Percentiles rank a stretch among this genome's conserved stretches.
Evolutionary conservation across 2,113 vertebrate species (phyloP).

Genomic region (Pseudolaguvia tuberculata): DNA sequence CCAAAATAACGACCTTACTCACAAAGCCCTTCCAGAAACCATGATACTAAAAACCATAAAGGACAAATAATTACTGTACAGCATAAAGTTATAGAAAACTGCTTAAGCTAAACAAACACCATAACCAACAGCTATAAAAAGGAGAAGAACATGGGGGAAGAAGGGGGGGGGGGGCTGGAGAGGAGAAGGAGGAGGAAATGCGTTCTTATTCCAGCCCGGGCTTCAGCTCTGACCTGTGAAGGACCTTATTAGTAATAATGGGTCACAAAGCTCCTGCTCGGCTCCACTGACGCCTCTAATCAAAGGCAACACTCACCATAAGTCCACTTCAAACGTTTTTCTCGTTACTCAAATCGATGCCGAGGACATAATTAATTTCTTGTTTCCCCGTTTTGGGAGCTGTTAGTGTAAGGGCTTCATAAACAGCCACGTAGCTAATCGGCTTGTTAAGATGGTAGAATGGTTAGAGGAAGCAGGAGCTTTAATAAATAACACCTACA

Average conservation of each 20-base stretch:
- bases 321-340: constrained; percentile 65
- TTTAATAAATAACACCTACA: constrained; percentile 60
- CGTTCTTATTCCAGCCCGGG: constrained; percentile 45
- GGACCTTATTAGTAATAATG: constrained; percentile 68
- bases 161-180: neutral
- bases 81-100: neutral
- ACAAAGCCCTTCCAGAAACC: constrained; percentile 22
- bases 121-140: constrained; percentile 33
- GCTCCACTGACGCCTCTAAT: constrained; percentile 65
- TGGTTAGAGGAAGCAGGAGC: constrained; percentile 44
- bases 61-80: neutral
- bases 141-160: constrained; percentile 27
- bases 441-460: constrained; percentile 47
- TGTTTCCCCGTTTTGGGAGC: constrained; percentile 14
- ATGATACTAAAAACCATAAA: neutral
- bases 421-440: constrained; percentile 47
- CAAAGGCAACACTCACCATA: constrained; percentile 59
- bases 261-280: constrained; percentile 62
- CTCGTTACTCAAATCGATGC: constrained; percentile 51
- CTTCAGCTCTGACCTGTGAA: constrained; percentile 56
- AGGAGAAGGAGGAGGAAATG: constrained; percentile 38
- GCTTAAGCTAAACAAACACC: constrained; percentile 46
- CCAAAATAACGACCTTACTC: constrained; percentile 13
- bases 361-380: constrained; percentile 54
- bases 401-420: constrained; percentile 40